phyloP scores from a whole-genome alignment of 2,888 invertebrate genomes.

The Hydroisotoma schaefferi region DNA sequence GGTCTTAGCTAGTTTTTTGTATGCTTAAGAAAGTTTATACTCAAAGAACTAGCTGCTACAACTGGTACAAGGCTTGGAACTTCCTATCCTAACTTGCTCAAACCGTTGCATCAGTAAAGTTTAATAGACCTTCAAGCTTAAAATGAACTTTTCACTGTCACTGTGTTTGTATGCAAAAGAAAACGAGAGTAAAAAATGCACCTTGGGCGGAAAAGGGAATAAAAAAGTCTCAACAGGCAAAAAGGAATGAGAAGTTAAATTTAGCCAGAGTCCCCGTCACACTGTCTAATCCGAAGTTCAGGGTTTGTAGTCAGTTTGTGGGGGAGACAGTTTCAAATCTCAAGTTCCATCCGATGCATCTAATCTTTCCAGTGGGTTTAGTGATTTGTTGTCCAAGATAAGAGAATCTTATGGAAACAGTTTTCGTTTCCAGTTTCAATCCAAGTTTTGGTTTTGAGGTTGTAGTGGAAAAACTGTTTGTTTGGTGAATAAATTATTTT shows the following conservation, averaged over 20 bases:
- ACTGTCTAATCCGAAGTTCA: background rate
- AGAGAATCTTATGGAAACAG: slow-evolving; percentile 3
- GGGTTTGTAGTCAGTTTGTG: background rate
- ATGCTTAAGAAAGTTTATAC: too few relatives aligned
- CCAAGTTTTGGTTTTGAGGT: too few relatives aligned
- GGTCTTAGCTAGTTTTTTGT: too few relatives aligned
- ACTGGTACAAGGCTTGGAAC: too few relatives aligned
- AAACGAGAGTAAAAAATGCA: background rate
- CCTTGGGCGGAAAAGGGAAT: background rate
- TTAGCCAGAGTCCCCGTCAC: slow-evolving; percentile 2
- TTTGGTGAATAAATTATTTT: too few relatives aligned
- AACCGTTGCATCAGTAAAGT: too few relatives aligned
- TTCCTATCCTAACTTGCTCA: too few relatives aligned
- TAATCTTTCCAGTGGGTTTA: background rate
- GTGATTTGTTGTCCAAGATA: too few relatives aligned
- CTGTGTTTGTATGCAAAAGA: background rate
- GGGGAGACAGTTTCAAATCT: background rate
- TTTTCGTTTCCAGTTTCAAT: too few relatives aligned
- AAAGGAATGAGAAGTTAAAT: slow-evolving; percentile 1
- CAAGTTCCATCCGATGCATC: background rate
- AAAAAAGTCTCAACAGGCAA: slow-evolving; percentile 4
- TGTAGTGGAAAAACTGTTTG: too few relatives aligned
- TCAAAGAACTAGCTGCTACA: too few relatives aligned
- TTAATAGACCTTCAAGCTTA: too few relatives aligned
- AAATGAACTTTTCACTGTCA: background rate